A percentile compares a stretch with the other conserved stretches of the same genome.
phyloP scores from a whole-genome alignment of 2,113 vertebrate species.

The Hipposideros armiger region DNA sequence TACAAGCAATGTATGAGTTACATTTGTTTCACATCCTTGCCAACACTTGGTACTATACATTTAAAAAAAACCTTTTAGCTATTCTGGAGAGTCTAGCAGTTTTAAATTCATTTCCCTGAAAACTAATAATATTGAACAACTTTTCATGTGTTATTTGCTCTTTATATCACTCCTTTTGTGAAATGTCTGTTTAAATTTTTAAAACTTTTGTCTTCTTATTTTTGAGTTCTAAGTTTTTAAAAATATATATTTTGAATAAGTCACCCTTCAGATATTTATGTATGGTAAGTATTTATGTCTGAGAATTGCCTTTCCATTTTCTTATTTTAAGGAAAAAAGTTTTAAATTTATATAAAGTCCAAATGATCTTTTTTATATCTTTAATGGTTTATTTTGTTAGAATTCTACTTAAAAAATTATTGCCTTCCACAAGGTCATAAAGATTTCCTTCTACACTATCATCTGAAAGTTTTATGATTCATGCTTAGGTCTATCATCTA shows the following conservation, averaged over 20 bases:
- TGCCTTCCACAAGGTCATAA: neutral
- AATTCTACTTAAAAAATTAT: neutral
- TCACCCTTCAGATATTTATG: neutral
- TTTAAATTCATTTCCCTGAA: neutral
- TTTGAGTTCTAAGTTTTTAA: neutral
- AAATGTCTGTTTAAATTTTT: neutral
- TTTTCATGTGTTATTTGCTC: neutral
- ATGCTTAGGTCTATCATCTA: neutral
- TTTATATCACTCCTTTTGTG: neutral
- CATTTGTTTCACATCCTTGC: neutral
- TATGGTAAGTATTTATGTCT: neutral
- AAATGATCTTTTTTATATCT: neutral
- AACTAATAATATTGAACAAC: neutral
- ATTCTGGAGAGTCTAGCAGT: neutral
- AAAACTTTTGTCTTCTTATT: neutral
- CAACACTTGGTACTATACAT: neutral
- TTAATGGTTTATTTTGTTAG: neutral
- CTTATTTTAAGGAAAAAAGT: neutral
- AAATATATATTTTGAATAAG: neutral
- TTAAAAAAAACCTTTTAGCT: neutral
- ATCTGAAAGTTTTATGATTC: neutral
- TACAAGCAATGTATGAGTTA: neutral
- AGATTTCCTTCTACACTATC: neutral
- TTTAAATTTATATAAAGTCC: neutral
- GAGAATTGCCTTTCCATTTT: slow-evolving; percentile 29